Percentiles rank a stretch among this genome's conserved stretches.
Evolutionary conservation across 2,888 invertebrate genomes (phyloP).

Genomic region (Lutraria lutraria): DNA sequence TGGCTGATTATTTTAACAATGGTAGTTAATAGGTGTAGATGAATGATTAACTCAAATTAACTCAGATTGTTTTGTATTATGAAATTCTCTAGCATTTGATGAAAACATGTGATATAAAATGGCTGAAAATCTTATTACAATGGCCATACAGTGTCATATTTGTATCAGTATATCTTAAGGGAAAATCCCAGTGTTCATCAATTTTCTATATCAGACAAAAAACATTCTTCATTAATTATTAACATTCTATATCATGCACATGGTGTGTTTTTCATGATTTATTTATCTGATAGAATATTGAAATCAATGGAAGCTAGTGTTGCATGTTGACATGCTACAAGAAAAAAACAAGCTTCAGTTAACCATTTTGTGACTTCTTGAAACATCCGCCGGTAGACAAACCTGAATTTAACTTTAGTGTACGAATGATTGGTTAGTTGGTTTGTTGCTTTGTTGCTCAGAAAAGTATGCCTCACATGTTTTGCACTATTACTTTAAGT

Average conservation of each 20-base stretch:
- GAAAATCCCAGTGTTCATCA: not conserved
- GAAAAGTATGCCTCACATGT: not conserved
- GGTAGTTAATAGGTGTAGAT: not conserved
- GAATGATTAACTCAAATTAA: too few species aligned
- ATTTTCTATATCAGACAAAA: constrained; percentile 2
- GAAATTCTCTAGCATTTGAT: not conserved
- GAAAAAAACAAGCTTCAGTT: not conserved
- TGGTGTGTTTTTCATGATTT: constrained; percentile 27
- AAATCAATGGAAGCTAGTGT: constrained; percentile 21
- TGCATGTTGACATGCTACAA: constrained; percentile 22
- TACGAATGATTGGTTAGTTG: not conserved
- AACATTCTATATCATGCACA: constrained; percentile 25
- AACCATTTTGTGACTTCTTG: constrained; percentile 13
- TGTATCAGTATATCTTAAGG: not conserved
- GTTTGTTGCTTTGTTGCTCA: too few species aligned
- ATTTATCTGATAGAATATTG: not conserved
- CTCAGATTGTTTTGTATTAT: too few species aligned
- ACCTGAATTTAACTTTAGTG: not conserved
- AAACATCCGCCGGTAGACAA: not conserved
- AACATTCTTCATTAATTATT: constrained; percentile 19
- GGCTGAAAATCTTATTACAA: not conserved
- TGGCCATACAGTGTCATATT: not conserved
- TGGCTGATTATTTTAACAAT: not conserved
- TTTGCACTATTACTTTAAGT: constrained; percentile 3
- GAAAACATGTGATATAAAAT: not conserved